Evolutionary conservation across 2,797 vertebrate genomes (phyloP), one percentile per base, ranked within the genome.

Genomic region (Acanthornis magna): DNA sequence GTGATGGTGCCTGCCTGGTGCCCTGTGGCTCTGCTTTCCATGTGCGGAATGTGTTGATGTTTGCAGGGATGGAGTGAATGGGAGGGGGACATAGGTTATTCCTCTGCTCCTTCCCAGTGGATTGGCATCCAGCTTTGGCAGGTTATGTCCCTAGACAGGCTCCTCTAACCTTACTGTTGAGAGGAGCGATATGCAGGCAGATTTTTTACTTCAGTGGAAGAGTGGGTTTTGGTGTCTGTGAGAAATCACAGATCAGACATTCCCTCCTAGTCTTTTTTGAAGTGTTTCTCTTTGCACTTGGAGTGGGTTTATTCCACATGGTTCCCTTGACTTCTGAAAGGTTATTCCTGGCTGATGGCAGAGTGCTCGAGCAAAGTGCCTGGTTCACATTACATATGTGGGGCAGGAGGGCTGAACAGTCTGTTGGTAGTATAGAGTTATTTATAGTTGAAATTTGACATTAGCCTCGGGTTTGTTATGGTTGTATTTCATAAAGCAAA

Each of bases 401-500:
- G 45, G 51, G 32, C 72, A 75, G 61, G 20, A 79, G 47, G 21
- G 9, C 53, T 54, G n/a, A 51, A 10, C 13, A 21, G n/a, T 42
- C 72, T 22, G 30, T 27, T 72, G 66, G 47, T 36, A 20, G n/a
- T 13, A 18, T 4, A 4, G 23, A 54, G 54, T 62, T 80, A 81
- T 53, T 94, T 86, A 36, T 27, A 50, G 45, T 1, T 87, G 55
- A 43, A 63, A 79, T 79, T 61, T 85, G 48, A 79, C 34, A 20
- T 71, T 83, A 75, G 36, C 11, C 51, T 71, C 51, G 8, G 55
- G 43, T 87, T 93, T 85, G 72, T 72, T 79, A 36, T 72, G 40
- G 50, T 21, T 73, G 36, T 94, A 36, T 91, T 76, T 88, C 78
- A 76, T n/a, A 34, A 51, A 62, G 75, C 40, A 78, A 76, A 71